Percentiles rank a stretch among this genome's conserved stretches.
Conservation (phyloP, 2,888 invertebrate genomes). For the Arctia plantaginis region DNA sequence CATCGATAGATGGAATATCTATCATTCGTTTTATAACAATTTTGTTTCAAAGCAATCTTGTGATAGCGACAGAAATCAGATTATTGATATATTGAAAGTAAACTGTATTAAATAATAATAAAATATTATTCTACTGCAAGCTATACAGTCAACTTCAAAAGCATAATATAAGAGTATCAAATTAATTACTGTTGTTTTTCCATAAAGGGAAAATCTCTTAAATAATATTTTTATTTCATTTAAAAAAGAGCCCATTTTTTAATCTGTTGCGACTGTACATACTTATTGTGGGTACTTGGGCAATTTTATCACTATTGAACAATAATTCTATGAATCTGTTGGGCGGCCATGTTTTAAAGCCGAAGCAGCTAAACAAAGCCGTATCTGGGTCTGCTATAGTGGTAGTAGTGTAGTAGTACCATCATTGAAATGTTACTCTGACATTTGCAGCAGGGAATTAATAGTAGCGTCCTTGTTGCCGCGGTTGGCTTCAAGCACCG, state of each 20-base stretch:
- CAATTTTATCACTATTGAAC: too few species aligned
- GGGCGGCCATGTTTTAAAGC: conserved; percentile 3
- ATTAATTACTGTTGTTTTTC: not conserved
- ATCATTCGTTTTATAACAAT: not conserved
- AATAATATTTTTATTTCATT: not conserved
- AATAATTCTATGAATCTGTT: not conserved
- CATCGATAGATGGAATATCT: not conserved
- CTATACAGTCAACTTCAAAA: not conserved
- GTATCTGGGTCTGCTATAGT: not conserved
- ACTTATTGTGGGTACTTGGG: not conserved
- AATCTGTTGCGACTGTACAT: not conserved
- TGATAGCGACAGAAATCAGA: not conserved
- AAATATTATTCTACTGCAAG: not conserved
- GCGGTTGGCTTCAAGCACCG: conserved; percentile 95
- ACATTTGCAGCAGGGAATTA: conserved; percentile 96
- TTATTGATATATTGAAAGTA: not conserved
- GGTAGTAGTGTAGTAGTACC: too few species aligned
- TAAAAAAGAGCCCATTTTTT: not conserved
- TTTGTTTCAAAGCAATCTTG: not conserved
- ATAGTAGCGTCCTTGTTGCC: conserved; percentile 97
- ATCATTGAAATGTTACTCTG: conserved; percentile 82
- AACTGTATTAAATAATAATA: not conserved
- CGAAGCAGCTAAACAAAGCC: conserved; percentile 4
- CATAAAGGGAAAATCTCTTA: not conserved
- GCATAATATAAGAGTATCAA: not conserved